Evolutionary conservation across 2,888 invertebrate genomes (phyloP).

Genomic region (Nymphalis urticae): DNA sequence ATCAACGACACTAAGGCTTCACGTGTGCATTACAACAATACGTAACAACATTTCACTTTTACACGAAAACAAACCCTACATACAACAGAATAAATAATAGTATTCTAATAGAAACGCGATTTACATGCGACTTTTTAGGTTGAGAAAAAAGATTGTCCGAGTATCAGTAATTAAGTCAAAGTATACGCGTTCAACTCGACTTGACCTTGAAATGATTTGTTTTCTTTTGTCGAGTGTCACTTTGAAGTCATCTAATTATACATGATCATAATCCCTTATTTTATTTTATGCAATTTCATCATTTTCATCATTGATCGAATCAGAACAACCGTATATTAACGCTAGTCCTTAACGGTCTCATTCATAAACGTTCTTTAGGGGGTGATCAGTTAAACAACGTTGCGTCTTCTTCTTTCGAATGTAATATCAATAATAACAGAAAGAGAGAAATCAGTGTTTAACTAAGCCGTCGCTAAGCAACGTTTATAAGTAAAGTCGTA

Average conservation of each 20-base stretch:
- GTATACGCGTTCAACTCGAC: constrained; percentile 42
- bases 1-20: constrained; percentile 73
- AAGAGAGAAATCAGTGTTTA: no score
- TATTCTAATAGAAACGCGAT: constrained; percentile 23
- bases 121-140: constrained; percentile 41
- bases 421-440: no score
- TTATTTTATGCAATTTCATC: not conserved
- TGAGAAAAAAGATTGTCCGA: constrained; percentile 37
- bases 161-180: constrained; percentile 60
- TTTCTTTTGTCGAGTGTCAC: constrained; percentile 42
- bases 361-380: no score
- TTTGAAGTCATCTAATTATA: constrained; percentile 24
- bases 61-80: constrained; percentile 46
- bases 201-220: constrained; percentile 62
- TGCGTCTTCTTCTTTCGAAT: no score
- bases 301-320: no score
- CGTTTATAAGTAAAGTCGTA: no score
- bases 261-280: not conserved
- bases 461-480: no score
- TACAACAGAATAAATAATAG: constrained; percentile 37
- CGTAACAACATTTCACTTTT: constrained; percentile 43
- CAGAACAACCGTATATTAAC: not conserved
- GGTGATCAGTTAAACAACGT: no score
- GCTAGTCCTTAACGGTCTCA: no score
- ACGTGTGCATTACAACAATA: constrained; percentile 53